Base-by-base conservation (phyloP, 2,888 invertebrate genomes). In the Hermodice carunculata region DNA sequence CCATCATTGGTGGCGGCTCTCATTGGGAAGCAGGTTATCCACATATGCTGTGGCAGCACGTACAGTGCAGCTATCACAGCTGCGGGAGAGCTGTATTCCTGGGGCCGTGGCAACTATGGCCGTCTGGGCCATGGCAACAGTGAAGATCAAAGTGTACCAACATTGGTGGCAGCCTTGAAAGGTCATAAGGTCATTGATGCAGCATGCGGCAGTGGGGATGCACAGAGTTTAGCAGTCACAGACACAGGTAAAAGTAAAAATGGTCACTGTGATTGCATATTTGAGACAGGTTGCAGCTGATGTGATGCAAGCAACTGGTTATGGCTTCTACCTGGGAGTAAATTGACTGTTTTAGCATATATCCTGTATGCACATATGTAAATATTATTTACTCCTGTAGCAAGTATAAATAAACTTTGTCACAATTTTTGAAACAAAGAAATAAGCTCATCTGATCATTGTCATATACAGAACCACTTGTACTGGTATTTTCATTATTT, bases 31-130 rank as follows among this genome's bases (percentile, higher is more conserved):
- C 81, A 84, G 61, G 92, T 97, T 54, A 90, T 93, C 0, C 92
- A 94, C 66, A 92, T 98, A 59, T 94, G 95, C 0, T 96, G 96
- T 83, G 96, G 97, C 1, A 95, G 96, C 56, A 94, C 96, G 11
- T 97, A 97, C 85, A 96, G 95, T 19, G 96, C 96, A 1, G 95
- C 95, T 5, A 91, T 98, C 52, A 94, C 95, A 0, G 91, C 92
- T 22, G 90, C 91, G 11, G 96, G 97, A 22, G 93, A 95, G 74
- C 89, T 97, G n/a, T 94, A 93, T 83, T 96, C 96, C 0, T 98
- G 97, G 96, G 97, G 97, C 52, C 95, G 96, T 87, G 97, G 97
- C 0, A 89, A 96, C 34, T 97, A 97, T 81, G 97, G 97, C 0
- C 89, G 96, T 0, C 88, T 98, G 26, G 97, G 97, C 0, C 96